A percentile compares a stretch with the other conserved stretches of the same genome.
Evolutionary conservation across 2,888 invertebrate species (phyloP).

Genomic region (Pollenia griseotomentosa): DNA sequence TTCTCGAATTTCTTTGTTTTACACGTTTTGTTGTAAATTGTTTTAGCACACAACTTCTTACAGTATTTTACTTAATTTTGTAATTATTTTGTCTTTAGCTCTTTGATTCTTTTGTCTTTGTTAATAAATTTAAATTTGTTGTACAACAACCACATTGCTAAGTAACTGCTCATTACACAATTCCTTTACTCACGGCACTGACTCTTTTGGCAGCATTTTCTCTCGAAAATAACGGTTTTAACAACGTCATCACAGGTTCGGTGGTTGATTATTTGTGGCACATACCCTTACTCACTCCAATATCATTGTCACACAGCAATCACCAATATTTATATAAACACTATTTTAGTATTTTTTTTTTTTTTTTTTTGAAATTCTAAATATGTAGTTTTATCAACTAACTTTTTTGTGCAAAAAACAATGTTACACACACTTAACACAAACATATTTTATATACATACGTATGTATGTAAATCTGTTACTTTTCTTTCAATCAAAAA

Average conservation of each 20-base stretch:
- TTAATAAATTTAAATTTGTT: slow-evolving; percentile 15
- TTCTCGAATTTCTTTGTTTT: background rate
- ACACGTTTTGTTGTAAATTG: slow-evolving; percentile 15
- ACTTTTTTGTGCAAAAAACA: background rate
- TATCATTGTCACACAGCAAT: background rate
- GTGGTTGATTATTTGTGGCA: slow-evolving; percentile 8
- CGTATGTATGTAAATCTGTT: background rate
- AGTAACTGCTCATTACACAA: slow-evolving; percentile 1
- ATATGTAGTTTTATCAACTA: background rate
- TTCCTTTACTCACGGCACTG: background rate
- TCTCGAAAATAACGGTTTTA: slow-evolving; percentile 46
- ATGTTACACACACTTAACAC: background rate
- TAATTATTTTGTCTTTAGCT: slow-evolving; percentile 20
- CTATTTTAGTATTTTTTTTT: slow-evolving; percentile 1
- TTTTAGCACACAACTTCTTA: slow-evolving; percentile 13
- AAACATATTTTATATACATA: background rate
- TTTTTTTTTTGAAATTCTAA: background rate
- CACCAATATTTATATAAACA: background rate
- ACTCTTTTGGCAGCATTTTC: slow-evolving; percentile 9
- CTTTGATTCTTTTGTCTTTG: slow-evolving; percentile 31
- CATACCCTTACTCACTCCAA: background rate
- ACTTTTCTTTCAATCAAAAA: background rate
- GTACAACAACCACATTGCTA: slow-evolving; percentile 20
- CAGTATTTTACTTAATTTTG: slow-evolving; percentile 11
- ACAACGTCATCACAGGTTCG: slow-evolving; percentile 34